Percentiles rank a stretch among this genome's conserved stretches.
Conservation (phyloP, 2,113 vertebrate genomes). For the Progne subis region DNA sequence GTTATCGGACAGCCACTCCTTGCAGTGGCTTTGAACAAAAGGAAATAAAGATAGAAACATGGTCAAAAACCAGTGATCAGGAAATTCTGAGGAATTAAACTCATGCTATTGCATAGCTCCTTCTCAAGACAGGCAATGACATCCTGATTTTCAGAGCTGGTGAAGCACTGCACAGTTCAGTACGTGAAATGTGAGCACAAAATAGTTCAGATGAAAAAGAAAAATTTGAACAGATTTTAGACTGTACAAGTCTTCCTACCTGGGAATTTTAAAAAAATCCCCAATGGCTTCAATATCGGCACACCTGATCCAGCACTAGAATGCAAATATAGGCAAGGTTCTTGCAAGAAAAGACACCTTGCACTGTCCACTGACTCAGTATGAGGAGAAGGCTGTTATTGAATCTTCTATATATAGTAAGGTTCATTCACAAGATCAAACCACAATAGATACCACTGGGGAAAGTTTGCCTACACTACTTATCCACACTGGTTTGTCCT, state of each 20-base stretch:
- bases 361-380: background rate
- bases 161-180: background rate
- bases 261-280: background rate
- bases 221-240: background rate
- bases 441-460: background rate
- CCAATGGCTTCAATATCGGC: background rate
- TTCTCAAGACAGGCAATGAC: background rate
- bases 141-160: background rate
- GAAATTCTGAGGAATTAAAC: background rate
- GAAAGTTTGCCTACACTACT: background rate
- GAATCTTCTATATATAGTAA: background rate
- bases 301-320: background rate
- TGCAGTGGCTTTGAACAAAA: constrained; percentile 1
- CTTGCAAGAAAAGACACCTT: background rate
- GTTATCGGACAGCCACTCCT: background rate
- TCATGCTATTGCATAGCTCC: background rate
- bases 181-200: background rate
- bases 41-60: background rate
- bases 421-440: background rate
- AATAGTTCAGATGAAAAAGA: background rate
- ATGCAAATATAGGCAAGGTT: background rate
- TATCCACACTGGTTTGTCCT: background rate
- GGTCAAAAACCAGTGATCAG: background rate
- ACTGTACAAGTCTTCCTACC: background rate
- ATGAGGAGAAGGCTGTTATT: background rate